Evolutionary conservation across 1,140 invertebrate genomes (phyloP).

Genomic region (Drosophila sp.): DNA sequence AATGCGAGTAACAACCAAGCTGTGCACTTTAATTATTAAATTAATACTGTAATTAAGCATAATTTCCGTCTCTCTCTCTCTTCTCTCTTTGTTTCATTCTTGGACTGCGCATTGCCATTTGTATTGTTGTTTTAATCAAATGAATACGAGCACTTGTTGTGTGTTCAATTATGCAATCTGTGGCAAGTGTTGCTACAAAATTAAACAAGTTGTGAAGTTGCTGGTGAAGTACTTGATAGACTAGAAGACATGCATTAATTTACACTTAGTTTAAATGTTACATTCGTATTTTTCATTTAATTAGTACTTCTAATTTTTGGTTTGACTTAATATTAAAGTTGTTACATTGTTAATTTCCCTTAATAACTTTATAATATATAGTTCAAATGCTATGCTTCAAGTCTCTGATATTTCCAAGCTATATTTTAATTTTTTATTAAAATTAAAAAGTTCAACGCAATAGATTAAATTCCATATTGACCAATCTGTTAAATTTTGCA

Average conservation of each 20-base stretch:
- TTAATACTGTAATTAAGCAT: conserved; percentile 72
- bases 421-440: too few species aligned
- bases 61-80: conserved; percentile 35
- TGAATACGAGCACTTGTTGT: conserved; percentile 41
- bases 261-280: neutral
- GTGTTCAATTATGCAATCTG: conserved; percentile 60
- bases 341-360: too few species aligned
- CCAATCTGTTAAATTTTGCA: neutral
- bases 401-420: too few species aligned
- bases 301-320: too few species aligned
- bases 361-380: too few species aligned
- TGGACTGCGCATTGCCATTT: conserved; percentile 14
- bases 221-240: neutral
- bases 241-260: conserved; percentile 5
- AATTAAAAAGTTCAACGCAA: too few species aligned
- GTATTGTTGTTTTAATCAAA: conserved; percentile 56
- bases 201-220: conserved; percentile 1
- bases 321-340: too few species aligned
- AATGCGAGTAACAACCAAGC: conserved; percentile 42
- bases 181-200: conserved; percentile 32
- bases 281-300: too few species aligned
- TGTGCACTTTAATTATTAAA: conserved; percentile 60
- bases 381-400: too few species aligned
- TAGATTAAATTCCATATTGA: too few species aligned
- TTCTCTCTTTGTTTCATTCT: neutral